These are phyloP conservation scores for Barbus barbus DNA, from an alignment of 2,113 vertebrate species.

Conservation along the genomic window DNA sequence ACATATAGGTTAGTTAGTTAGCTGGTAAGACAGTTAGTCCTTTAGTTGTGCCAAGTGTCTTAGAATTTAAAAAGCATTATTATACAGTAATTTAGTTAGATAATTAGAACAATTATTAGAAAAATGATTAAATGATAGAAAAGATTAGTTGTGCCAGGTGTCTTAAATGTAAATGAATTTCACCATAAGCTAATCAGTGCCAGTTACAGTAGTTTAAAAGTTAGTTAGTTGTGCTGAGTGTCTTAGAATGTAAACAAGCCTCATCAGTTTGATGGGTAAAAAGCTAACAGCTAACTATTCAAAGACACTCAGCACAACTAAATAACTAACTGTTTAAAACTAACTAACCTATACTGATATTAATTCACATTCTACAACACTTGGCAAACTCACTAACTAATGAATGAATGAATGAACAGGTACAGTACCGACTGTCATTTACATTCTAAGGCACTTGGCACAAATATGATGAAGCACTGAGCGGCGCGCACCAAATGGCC, in stretches of 20 bases:
- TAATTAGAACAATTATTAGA: not conserved
- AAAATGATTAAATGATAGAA: too few species aligned
- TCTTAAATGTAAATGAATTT: not conserved
- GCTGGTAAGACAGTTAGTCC: not conserved
- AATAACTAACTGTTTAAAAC: too few species aligned
- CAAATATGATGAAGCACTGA: conserved; percentile 28
- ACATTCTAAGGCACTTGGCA: conserved; percentile 11
- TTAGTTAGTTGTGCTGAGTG: not conserved
- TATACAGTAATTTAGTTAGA: not conserved
- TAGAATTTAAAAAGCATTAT: too few species aligned
- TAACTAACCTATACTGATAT: not conserved
- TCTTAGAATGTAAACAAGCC: not conserved
- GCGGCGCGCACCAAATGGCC: conserved; percentile 15
- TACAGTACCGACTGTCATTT: not conserved
- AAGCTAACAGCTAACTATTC: too few species aligned
- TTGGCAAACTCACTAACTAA: too few species aligned
- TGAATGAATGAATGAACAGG: not conserved
- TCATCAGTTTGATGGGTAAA: too few species aligned
- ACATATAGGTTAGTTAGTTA: too few species aligned
- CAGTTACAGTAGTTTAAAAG: not conserved
- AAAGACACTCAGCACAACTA: too few species aligned
- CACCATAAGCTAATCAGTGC: not conserved
- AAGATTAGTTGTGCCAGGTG: not conserved
- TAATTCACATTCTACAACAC: not conserved
- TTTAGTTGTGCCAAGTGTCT: not conserved